Conservation (phyloP, 1,140 invertebrate species). For the Neodiprion lecontei region DNA sequence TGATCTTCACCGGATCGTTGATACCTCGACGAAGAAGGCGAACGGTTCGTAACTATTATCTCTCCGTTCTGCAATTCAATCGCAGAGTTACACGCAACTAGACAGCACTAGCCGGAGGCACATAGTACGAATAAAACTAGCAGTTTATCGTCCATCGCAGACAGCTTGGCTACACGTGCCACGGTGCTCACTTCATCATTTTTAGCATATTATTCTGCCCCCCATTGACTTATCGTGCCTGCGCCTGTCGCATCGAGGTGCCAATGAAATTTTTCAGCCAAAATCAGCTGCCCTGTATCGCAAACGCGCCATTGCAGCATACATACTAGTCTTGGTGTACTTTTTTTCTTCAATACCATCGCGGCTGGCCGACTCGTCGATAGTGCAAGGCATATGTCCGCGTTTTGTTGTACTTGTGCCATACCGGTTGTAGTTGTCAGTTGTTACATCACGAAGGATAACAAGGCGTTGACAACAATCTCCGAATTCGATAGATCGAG, state of each 20-base stretch:
- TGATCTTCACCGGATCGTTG: no score
- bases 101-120: no score
- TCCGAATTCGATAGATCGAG: background rate
- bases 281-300: background rate
- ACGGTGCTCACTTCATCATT: background rate
- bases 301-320: no score
- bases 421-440: no score
- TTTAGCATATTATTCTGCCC: background rate
- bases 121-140: background rate
- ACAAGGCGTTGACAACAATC: background rate
- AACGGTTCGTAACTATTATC: no score
- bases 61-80: no score
- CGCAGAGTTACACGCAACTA: no score
- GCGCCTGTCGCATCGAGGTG: background rate
- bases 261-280: background rate
- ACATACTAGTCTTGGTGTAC: background rate
- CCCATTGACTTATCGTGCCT: background rate
- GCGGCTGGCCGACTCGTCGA: background rate
- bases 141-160: slow-evolving; percentile 4
- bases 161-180: slow-evolving; percentile 6
- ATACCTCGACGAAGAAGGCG: no score
- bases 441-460: background rate
- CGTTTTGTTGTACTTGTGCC: background rate
- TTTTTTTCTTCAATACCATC: background rate
- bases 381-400: background rate